Conservation (phyloP, 2,113 vertebrate genomes). For the Nycticebus coucang region DNA sequence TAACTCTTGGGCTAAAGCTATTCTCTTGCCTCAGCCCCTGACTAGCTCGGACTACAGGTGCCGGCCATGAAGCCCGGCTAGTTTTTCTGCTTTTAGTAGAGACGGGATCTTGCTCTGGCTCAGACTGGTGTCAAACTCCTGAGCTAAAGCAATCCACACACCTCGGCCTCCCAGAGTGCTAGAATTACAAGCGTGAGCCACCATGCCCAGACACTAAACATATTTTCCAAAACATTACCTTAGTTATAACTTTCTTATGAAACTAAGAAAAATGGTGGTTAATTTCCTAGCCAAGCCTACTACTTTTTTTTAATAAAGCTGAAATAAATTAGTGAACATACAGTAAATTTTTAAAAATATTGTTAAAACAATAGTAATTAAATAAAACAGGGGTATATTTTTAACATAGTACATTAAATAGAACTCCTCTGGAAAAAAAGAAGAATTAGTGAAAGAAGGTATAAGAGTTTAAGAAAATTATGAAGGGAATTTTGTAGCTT, state of each 20-base stretch:
- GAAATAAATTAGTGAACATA: neutral
- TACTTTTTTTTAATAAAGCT: constrained; percentile 2
- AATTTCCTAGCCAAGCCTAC: neutral
- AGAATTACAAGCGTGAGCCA: too few relatives aligned
- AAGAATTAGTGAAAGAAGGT: neutral
- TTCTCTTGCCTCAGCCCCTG: too few relatives aligned
- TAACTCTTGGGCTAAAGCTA: too few relatives aligned
- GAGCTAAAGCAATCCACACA: too few relatives aligned
- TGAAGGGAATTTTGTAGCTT: neutral
- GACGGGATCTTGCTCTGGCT: too few relatives aligned
- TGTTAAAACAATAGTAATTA: neutral
- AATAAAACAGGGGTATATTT: neutral
- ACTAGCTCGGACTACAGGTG: too few relatives aligned
- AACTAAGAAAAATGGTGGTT: neutral
- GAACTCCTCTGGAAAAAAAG: neutral
- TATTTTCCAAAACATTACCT: too few relatives aligned
- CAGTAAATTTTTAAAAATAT: neutral
- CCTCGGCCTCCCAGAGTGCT: too few relatives aligned
- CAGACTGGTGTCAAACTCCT: too few relatives aligned
- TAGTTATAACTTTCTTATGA: neutral
- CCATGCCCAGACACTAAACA: too few relatives aligned
- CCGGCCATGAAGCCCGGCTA: too few relatives aligned
- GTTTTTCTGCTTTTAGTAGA: too few relatives aligned
- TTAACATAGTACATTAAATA: neutral
- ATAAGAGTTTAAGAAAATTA: neutral